Conservation (phyloP, 2,113 vertebrate species). For the Ictalurus punctatus region DNA sequence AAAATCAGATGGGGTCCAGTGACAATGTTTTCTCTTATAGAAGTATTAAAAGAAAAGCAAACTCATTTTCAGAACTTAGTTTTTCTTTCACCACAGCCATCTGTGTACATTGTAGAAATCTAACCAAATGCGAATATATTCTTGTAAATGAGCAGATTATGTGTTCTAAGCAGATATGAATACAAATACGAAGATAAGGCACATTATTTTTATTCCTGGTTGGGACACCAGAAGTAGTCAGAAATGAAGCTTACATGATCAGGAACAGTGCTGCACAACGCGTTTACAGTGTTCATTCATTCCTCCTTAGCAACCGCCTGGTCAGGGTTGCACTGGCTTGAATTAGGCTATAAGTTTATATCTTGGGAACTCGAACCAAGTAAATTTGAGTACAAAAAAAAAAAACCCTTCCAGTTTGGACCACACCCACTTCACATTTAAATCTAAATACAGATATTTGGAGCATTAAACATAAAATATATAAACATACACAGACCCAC, state of each 20-base stretch:
- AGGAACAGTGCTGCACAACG: not conserved
- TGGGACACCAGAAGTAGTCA: not conserved
- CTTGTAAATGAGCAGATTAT: not conserved
- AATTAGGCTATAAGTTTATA: not conserved
- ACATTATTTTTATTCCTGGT: not conserved
- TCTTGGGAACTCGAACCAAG: not conserved
- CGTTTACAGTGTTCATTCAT: not conserved
- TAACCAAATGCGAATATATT: not conserved
- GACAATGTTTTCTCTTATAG: not conserved
- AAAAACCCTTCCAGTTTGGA: not conserved
- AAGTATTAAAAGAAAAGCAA: not conserved
- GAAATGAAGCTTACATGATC: not conserved
- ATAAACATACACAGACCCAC: constrained; percentile 27
- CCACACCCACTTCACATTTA: not conserved
- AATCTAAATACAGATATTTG: not conserved
- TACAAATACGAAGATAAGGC: not conserved
- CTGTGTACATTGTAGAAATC: not conserved
- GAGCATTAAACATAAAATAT: not conserved
- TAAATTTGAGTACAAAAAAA: not conserved
- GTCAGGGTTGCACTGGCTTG: not conserved
- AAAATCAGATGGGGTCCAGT: not conserved
- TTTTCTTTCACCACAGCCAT: not conserved
- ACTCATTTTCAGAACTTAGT: not conserved
- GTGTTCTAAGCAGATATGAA: not conserved
- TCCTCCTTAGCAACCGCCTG: not conserved